Evolutionary conservation across 2,888 invertebrate genomes (phyloP).

Genomic region (Octodonta nipae): DNA sequence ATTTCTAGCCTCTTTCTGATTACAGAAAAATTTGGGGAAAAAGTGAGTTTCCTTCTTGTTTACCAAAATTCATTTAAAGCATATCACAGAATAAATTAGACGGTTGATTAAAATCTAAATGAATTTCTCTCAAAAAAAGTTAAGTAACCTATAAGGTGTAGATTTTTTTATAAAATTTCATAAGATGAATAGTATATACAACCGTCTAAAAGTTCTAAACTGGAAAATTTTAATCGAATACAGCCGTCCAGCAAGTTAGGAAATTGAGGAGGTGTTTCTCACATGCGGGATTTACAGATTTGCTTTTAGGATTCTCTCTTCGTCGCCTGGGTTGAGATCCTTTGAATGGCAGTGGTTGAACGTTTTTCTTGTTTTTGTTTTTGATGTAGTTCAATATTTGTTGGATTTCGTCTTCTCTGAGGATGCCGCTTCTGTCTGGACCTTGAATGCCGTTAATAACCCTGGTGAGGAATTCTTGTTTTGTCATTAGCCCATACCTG

Average conservation of each 20-base stretch:
- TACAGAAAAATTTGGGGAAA: no score
- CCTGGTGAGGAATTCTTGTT: constrained; percentile 43
- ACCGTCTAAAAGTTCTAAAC: not conserved
- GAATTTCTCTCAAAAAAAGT: no score
- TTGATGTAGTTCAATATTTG: constrained; percentile 28
- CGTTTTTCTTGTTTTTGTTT: constrained; percentile 25
- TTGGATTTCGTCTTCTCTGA: constrained; percentile 40
- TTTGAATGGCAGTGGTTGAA: constrained; percentile 23
- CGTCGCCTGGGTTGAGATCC: constrained; percentile 22
- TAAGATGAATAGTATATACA: no score
- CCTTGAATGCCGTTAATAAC: constrained; percentile 27
- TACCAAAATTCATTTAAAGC: no score
- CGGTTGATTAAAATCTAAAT: no score
- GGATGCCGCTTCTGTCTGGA: constrained; percentile 41
- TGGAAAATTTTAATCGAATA: constrained; percentile 27
- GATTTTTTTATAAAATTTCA: no score
- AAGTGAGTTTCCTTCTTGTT: no score
- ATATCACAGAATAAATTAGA: no score
- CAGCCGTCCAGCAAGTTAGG: constrained; percentile 31
- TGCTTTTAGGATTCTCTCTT: constrained; percentile 16
- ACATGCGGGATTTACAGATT: constrained; percentile 15
- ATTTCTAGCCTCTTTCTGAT: no score
- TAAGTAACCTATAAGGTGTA: no score
- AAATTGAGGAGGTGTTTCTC: constrained; percentile 30
- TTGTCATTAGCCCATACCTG: constrained; percentile 52